Evolutionary conservation across 2,888 invertebrate species (phyloP).

Genomic region (Lasius platythorax): DNA sequence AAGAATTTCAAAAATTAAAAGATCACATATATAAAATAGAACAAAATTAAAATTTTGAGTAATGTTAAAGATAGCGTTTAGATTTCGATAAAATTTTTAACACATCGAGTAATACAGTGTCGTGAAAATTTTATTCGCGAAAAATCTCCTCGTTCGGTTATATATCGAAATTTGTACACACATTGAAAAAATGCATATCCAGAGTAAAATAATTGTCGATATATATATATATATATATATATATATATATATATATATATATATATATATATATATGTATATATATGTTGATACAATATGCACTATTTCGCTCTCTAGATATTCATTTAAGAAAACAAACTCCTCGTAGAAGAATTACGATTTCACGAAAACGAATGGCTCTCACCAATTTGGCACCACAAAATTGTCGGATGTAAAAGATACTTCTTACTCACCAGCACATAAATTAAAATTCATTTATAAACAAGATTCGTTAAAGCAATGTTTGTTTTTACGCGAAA

Average conservation of each 20-base stretch:
- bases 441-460: conserved; percentile 14
- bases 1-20: background rate
- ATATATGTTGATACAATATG: background rate
- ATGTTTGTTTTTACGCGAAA: background rate
- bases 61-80: background rate
- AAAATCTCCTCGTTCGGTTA: background rate
- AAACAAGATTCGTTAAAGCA: background rate
- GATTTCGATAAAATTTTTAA: background rate
- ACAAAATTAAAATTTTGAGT: background rate
- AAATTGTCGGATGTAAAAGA: background rate
- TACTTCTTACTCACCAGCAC: conserved; percentile 7
- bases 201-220: background rate
- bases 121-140: too few species aligned
- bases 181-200: background rate
- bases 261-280: too few species aligned
- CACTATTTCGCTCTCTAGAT: background rate
- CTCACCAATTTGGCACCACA: background rate
- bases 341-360: background rate
- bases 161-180: background rate
- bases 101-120: background rate
- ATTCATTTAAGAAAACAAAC: conserved; percentile 20
- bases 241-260: too few species aligned
- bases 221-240: too few species aligned
- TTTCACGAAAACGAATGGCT: background rate
- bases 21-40: background rate